phyloP scores from a whole-genome alignment of 1,140 invertebrate genomes.

The Acromyrmex heyeri region DNA sequence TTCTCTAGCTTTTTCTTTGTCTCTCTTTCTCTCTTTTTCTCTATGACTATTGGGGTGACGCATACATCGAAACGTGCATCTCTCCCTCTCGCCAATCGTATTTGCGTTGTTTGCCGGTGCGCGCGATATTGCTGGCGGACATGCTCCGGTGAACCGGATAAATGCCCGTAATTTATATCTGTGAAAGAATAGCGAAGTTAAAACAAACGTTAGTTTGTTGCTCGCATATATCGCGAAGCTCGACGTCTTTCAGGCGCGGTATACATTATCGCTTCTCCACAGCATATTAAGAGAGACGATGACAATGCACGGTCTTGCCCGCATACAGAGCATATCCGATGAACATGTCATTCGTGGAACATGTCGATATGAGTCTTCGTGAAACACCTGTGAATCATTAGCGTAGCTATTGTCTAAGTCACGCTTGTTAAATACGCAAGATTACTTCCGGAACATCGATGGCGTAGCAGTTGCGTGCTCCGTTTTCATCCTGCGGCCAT shows the following conservation, averaged over 20 bases:
- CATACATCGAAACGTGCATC: conserved; percentile 55
- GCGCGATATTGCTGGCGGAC: conserved; percentile 67
- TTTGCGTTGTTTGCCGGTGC: conserved; percentile 53
- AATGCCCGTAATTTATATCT: conserved; percentile 71
- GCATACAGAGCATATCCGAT: conserved; percentile 4
- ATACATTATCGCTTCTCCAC: neutral
- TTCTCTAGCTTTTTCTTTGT: neutral
- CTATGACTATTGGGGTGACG: conserved; percentile 31
- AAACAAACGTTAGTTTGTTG: conserved; percentile 37
- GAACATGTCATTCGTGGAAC: conserved; percentile 36
- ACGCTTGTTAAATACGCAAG: conserved; percentile 40
- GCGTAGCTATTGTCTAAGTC: conserved; percentile 48
- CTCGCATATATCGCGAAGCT: conserved; percentile 15
- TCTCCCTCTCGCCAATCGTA: conserved; percentile 34
- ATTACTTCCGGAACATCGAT: conserved; percentile 52
- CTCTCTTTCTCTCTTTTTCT: neutral
- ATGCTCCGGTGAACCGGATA: conserved; percentile 76
- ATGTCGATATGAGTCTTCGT: conserved; percentile 22
- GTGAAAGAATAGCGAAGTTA: conserved; percentile 58
- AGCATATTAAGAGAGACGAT: neutral
- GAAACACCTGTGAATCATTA: conserved; percentile 64
- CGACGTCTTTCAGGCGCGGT: neutral
- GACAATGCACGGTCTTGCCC: neutral
- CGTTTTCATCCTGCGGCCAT: conserved; percentile 4
- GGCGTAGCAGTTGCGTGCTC: neutral